A percentile compares a stretch with the other conserved stretches of the same genome.
These are phyloP conservation scores for Plutella xylostella DNA, from an alignment of 2,888 invertebrate genomes.

Conservation along the genomic window DNA sequence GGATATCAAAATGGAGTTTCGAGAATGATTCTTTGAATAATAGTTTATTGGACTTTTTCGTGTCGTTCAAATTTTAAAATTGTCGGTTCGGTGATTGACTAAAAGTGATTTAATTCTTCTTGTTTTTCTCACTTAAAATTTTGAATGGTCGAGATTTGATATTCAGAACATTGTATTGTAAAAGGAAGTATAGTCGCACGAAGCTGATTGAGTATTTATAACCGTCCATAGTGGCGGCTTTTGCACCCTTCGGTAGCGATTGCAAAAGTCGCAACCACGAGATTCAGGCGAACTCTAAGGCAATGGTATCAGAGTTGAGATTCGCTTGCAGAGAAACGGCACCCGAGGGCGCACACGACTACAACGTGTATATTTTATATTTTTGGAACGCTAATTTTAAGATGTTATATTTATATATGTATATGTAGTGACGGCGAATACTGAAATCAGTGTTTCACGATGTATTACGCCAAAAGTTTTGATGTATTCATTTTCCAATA, in stretches of 20 bases:
- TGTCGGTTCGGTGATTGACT: no score
- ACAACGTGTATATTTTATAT: conserved; percentile 69
- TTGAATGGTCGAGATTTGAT: not conserved
- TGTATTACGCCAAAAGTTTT: conserved; percentile 69
- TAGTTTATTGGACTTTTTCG: not conserved
- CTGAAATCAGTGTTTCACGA: conserved; percentile 61
- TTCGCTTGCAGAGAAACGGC: conserved; percentile 40
- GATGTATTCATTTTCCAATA: conserved; percentile 66
- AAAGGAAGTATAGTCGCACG: conserved; percentile 33
- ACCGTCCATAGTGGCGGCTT: conserved; percentile 66
- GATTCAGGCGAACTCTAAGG: conserved; percentile 9
- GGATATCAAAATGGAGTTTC: not conserved
- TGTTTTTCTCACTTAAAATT: not conserved
- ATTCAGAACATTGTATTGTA: not conserved
- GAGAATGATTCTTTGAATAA: not conserved
- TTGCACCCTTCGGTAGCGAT: conserved; percentile 54
- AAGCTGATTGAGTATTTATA: conserved; percentile 59
- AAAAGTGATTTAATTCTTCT: not conserved
- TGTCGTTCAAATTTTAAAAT: no score
- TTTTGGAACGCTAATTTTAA: conserved; percentile 71
- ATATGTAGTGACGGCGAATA: conserved; percentile 66
- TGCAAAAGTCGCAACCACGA: conserved; percentile 38
- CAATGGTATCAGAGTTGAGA: conserved; percentile 27
- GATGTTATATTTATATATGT: conserved; percentile 71
- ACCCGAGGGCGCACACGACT: conserved; percentile 57